Evolutionary conservation across 2,797 vertebrate species (phyloP), one percentile per base, ranked within the genome.

Genomic region (Meda fulgida): DNA sequence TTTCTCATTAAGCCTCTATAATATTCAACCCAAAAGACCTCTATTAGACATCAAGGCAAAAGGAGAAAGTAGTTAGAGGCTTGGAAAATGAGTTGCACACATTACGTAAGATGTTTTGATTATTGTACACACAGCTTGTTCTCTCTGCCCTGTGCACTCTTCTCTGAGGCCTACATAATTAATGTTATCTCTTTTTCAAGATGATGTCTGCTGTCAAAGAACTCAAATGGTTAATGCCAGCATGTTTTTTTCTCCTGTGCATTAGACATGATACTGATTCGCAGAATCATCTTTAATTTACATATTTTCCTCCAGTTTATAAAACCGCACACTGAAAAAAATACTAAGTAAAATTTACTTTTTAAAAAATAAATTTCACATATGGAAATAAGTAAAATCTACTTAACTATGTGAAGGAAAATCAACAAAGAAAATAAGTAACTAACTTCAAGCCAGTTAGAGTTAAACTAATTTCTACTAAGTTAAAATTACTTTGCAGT

Each of bases 1-100:
- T 46, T 81, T 55, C 71, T 63, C 86, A 81, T 81, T 60, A 80
- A 63, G 18, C 73, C 65, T 65, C 69, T 51, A 85, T 84, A 40
- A 84, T 63, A 72, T 63, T 65, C 53, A 72, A 84, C 55, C 84
- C 77, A 40, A 80, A 85, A 80, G 69, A 73, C 84, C 55, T 84
- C 83, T 85, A 80, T 85, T 85, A 85, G 58, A 85, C 58, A 73
- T 80, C 77, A 80, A 85, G 48, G 83, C 36, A 60, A 40, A 80
- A 75, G 19, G 31, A 83, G 38, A 21, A 76, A 63, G 65, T 70
- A 84, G 70, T 70, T 84, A 46, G 53, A 77, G 83, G 48, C 75
- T 53, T 70, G 29, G 43, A 23, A 51, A 69, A 77, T 78, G 34
- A 87, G 78, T 60, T 36, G 13, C 81, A 87, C 38, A 23, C 63